A percentile compares a stretch with the other conserved stretches of the same genome.
phyloP scores from a whole-genome alignment of 2,113 vertebrate genomes.

The Chloroceryle aenea region DNA sequence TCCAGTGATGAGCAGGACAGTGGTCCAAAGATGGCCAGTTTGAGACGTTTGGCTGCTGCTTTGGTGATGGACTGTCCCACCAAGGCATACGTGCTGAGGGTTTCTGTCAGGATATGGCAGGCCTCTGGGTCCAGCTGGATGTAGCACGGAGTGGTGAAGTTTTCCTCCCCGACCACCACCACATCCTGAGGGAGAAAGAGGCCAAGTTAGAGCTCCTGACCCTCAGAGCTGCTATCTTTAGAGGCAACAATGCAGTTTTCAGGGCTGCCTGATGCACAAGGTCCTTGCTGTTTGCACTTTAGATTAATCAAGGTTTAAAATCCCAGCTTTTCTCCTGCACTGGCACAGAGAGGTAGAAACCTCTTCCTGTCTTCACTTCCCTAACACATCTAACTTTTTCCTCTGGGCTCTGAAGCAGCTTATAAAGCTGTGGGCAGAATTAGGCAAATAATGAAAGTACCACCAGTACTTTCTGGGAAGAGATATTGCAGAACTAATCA shows the following conservation, averaged over 20 bases:
- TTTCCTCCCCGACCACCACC: slow-evolving; percentile 92
- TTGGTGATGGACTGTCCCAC: slow-evolving; percentile 90
- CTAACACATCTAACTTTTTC: background rate
- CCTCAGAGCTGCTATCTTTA: background rate
- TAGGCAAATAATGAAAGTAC: slow-evolving; percentile 8
- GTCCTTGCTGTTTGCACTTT: background rate
- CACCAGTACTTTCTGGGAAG: background rate
- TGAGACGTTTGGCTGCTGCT: slow-evolving; percentile 90
- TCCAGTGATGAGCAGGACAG: slow-evolving; percentile 88
- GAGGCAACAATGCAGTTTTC: background rate
- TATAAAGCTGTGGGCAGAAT: background rate
- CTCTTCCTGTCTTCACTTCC: background rate
- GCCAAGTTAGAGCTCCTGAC: background rate
- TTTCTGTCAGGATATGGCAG: slow-evolving; percentile 94
- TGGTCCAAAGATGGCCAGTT: slow-evolving; percentile 90
- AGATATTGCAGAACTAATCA: background rate
- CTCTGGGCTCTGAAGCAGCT: background rate
- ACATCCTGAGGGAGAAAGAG: slow-evolving; percentile 81
- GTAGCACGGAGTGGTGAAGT: slow-evolving; percentile 94
- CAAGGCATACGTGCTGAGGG: slow-evolving; percentile 89
- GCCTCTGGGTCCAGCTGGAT: slow-evolving; percentile 91
- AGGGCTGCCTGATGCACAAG: background rate
- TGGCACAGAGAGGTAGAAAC: background rate
- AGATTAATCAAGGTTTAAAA: background rate
- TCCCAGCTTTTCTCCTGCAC: background rate